These are phyloP conservation scores for Phasianus colchicus DNA, from an alignment of 2,113 vertebrate species.

Conservation along the genomic window DNA sequence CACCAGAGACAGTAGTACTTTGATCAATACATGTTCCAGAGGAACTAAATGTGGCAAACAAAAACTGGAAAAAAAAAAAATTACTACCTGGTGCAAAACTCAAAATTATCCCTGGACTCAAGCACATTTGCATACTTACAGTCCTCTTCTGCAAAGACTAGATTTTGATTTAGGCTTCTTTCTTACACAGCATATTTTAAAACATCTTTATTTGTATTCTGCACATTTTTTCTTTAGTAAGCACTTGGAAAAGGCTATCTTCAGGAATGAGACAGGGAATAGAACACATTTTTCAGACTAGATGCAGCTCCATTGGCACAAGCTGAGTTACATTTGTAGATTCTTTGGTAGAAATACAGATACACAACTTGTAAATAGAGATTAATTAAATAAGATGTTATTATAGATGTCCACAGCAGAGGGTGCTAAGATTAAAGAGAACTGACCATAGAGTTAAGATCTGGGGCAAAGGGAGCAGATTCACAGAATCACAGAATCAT, in stretches of 20 bases:
- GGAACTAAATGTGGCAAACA: not conserved
- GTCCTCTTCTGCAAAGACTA: not conserved
- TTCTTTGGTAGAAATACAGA: not conserved
- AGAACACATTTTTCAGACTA: not conserved
- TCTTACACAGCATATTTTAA: not conserved
- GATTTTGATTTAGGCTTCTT: not conserved
- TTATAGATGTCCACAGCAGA: constrained; percentile 55
- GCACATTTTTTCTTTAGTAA: not conserved
- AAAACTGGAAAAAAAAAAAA: not conserved
- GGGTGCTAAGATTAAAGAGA: constrained; percentile 63
- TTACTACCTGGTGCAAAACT: not conserved
- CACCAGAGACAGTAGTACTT: not conserved
- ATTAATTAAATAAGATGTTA: constrained; percentile 9
- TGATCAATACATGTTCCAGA: not conserved
- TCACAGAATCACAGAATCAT: not conserved
- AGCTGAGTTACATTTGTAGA: not conserved
- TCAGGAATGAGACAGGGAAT: not conserved
- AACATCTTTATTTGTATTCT: not conserved
- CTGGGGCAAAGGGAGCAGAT: not conserved
- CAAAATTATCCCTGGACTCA: not conserved
- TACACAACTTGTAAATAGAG: not conserved
- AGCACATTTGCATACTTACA: not conserved
- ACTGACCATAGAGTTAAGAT: constrained; percentile 12
- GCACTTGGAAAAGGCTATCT: not conserved
- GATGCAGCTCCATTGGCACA: not conserved